These are phyloP conservation scores for Drosophila pseudotakahashii DNA, from an alignment of 2,888 invertebrate genomes.

Conservation along the genomic window DNA sequence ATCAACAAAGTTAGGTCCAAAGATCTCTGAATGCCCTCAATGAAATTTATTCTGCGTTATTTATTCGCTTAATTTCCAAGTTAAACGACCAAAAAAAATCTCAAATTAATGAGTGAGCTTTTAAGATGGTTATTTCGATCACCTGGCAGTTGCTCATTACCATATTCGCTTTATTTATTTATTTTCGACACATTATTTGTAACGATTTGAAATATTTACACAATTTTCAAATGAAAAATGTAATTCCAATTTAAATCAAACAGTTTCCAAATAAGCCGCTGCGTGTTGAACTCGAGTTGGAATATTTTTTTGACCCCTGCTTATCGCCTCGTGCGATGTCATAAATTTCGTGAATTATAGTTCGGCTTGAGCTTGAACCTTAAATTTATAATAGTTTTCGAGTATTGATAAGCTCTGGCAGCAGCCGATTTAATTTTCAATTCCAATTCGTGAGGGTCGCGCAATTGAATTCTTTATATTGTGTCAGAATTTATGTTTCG, in stretches of 20 bases:
- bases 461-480: constrained; percentile 36
- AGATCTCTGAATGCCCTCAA: constrained; percentile 11
- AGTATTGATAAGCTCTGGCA: constrained; percentile 51
- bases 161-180: constrained; percentile 52
- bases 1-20: no score
- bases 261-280: constrained; percentile 34
- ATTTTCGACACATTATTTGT: constrained; percentile 68
- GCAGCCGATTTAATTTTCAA: constrained; percentile 20
- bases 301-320: constrained; percentile 34
- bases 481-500: constrained; percentile 39
- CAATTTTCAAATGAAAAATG: constrained; percentile 67
- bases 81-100: constrained; percentile 29
- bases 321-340: constrained; percentile 63
- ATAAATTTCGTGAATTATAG: constrained; percentile 62
- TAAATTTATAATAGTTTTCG: constrained; percentile 30
- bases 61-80: constrained; percentile 38
- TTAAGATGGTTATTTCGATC: constrained; percentile 33
- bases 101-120: constrained; percentile 56
- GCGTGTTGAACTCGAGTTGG: constrained; percentile 15
- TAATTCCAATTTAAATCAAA: constrained; percentile 65
- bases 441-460: constrained; percentile 17
- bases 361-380: constrained; percentile 69
- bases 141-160: constrained; percentile 37
- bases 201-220: constrained; percentile 60
- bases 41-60: constrained; percentile 19